Evolutionary conservation across 2,113 vertebrate species (phyloP), one percentile per base, ranked within the genome.

Genomic region (Siniperca chuatsi): DNA sequence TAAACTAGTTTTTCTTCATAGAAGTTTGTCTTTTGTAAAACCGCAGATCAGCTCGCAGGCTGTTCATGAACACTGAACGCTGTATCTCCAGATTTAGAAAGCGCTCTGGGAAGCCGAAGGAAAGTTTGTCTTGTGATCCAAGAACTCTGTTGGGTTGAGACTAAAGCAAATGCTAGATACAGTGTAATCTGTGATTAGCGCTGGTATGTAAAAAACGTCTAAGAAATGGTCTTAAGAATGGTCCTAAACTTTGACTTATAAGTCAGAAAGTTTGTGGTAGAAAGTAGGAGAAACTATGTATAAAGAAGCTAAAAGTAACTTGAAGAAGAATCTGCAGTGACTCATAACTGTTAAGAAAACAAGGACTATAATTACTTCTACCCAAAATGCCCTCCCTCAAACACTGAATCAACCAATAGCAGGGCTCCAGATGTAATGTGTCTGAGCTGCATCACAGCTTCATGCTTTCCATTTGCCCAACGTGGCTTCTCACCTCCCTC

Each of bases 121-220:
- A 75, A 75, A 8, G 37, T 67, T 67, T 55, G 70, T 76, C 78
- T 73, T 74, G 68, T 88, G 90, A 86, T 84, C 29, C n/a, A 57
- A 8, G 20, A 78, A 23, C 60, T 66, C 20, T 23, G 23, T 18
- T 67, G 57, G 40, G 78, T 3, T 23, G 16, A n/a, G 11, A 64
- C 72, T 55, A 35, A 25, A 46, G 46, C 21, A 25, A 44, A 20
- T 5, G 16, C 25, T 12, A 33, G 23, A 65, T 13, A 40, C 11
- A 48, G 42, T 18, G 0, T 16, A 65, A 55, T 64, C 35, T 69
- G 52, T 67, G 42, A 61, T 15, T n/a, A 57, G n/a, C 15, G 13
- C 55, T 29, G 21, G 25, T 48, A 4, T n/a, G 3, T 52, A 1
- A 8, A 5, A 79, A 75, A 66, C 16, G 0, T 4, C 15, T 29